These are phyloP conservation scores for Trichonephila inaurata DNA, from an alignment of 1,140 invertebrate species.

Conservation along the genomic window DNA sequence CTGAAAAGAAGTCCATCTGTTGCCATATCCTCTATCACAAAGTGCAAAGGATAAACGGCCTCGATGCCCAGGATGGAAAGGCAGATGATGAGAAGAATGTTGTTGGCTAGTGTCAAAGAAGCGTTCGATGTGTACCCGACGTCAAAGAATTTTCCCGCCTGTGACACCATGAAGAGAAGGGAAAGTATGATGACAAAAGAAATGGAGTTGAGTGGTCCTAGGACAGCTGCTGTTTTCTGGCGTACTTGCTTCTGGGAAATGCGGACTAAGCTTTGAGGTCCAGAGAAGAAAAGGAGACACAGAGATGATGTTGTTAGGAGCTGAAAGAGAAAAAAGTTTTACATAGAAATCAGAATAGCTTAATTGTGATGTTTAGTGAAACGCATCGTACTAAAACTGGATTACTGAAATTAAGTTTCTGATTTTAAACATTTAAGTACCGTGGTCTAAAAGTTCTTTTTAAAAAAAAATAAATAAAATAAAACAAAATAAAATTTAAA, in stretches of 20 bases:
- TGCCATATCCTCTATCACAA: conserved; percentile 59
- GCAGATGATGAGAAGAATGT: conserved; percentile 34
- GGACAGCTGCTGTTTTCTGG: neutral
- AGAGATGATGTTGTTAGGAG: conserved; percentile 9
- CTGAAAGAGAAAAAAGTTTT: neutral
- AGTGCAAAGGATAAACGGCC: conserved; percentile 38
- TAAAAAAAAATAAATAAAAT: too few species aligned
- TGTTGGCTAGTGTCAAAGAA: neutral
- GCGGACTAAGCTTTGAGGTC: conserved; percentile 55
- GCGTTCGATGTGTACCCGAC: too few species aligned
- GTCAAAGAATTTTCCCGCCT: neutral
- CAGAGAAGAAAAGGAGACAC: conserved; percentile 56
- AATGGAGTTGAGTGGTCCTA: conserved; percentile 55
- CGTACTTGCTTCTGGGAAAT: neutral
- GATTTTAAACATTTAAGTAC: too few species aligned
- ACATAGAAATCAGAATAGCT: too few species aligned
- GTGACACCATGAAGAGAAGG: neutral
- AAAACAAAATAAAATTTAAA: too few species aligned
- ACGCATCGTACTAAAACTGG: too few species aligned
- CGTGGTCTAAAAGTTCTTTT: too few species aligned
- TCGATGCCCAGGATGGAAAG: conserved; percentile 31
- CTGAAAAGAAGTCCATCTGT: conserved; percentile 59
- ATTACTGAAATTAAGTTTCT: too few species aligned
- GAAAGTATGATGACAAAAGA: neutral
- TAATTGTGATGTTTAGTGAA: too few species aligned